phyloP scores from a whole-genome alignment of 2,797 vertebrate species.

The Muraenolepis orangiensis region DNA sequence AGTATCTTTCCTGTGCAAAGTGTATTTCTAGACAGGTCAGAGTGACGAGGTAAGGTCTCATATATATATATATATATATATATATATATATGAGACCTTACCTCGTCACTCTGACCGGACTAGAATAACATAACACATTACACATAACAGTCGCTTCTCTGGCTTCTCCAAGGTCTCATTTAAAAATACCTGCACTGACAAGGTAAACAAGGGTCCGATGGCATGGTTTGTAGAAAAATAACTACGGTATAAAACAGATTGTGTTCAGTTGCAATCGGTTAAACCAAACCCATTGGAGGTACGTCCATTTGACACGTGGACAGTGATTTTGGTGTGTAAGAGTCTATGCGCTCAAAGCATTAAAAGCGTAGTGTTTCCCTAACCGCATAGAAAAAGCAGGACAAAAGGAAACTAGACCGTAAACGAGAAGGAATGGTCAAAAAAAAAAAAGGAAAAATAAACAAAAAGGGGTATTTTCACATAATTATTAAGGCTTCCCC shows the following conservation, averaged over 20 bases:
- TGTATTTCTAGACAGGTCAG: neutral
- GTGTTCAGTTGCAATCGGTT: constrained; percentile 11
- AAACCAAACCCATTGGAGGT: too few species aligned
- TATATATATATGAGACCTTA: too few species aligned
- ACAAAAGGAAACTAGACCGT: neutral
- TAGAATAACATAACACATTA: too few species aligned
- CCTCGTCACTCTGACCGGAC: too few species aligned
- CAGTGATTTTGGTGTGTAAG: constrained; percentile 1
- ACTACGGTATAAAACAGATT: constrained; percentile 38
- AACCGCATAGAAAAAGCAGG: neutral
- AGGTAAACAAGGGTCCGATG: constrained; percentile 14
- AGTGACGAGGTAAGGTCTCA: neutral
- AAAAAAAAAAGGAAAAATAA: constrained; percentile 39
- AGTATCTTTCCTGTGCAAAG: neutral
- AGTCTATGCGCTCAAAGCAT: neutral
- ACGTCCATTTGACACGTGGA: constrained; percentile 15
- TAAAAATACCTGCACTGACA: constrained; percentile 34
- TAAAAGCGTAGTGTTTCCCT: neutral
- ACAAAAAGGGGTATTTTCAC: constrained; percentile 43
- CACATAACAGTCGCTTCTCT: neutral
- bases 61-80: neutral
- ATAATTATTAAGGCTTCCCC: constrained; percentile 60
- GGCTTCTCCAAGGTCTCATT: neutral
- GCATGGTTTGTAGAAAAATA: constrained; percentile 2
- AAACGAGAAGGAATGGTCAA: constrained; percentile 14